A percentile compares a stretch with the other conserved stretches of the same genome.
Evolutionary conservation across 92 coral and sea anemone species (phyloP).

Genomic region (Heteractis magnifica): DNA sequence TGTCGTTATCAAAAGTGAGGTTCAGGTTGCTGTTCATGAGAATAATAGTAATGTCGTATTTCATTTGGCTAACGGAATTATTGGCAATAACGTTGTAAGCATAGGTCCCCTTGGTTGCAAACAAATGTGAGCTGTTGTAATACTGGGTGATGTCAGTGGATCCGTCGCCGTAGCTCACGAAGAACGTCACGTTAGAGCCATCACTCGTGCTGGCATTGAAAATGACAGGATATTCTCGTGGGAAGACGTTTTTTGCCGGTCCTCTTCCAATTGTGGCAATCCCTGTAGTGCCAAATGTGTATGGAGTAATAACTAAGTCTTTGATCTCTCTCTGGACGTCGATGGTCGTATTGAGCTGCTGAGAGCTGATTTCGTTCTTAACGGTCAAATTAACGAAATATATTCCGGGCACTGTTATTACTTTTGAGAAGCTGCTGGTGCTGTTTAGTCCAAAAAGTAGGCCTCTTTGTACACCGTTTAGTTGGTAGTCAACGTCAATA

Average conservation of each 20-base stretch:
- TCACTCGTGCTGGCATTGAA: slow-evolving; percentile 50
- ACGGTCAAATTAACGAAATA: slow-evolving; percentile 50
- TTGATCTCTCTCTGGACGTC: slow-evolving; percentile 79
- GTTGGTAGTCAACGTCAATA: slow-evolving; percentile 61
- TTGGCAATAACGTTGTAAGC: slow-evolving; percentile 48
- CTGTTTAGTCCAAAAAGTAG: slow-evolving; percentile 29
- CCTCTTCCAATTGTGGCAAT: slow-evolving; percentile 70
- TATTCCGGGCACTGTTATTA: slow-evolving; percentile 47
- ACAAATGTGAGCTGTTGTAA: slow-evolving; percentile 28
- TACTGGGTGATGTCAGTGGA: slow-evolving; percentile 33
- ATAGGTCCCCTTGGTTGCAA: slow-evolving; percentile 23
- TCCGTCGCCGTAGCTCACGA: slow-evolving; percentile 64
- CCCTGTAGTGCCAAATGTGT: slow-evolving; percentile 70
- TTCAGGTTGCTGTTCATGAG: slow-evolving; percentile 63
- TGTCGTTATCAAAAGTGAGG: slow-evolving; percentile 53
- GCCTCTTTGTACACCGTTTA: slow-evolving; percentile 3
- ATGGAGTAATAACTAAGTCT: slow-evolving; percentile 40
- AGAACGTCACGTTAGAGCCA: slow-evolving; percentile 72
- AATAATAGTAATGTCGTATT: slow-evolving; percentile 27
- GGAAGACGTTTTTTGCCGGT: slow-evolving; percentile 49
- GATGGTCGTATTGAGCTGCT: slow-evolving; percentile 39
- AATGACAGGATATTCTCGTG: slow-evolving; percentile 57
- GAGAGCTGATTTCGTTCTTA: slow-evolving; percentile 50
- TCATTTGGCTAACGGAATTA: slow-evolving; percentile 71
- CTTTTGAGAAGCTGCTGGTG: slow-evolving; percentile 28